These are phyloP conservation scores for Sphyrna mokarran DNA, from an alignment of 2,113 vertebrate genomes.

Conservation along the genomic window DNA sequence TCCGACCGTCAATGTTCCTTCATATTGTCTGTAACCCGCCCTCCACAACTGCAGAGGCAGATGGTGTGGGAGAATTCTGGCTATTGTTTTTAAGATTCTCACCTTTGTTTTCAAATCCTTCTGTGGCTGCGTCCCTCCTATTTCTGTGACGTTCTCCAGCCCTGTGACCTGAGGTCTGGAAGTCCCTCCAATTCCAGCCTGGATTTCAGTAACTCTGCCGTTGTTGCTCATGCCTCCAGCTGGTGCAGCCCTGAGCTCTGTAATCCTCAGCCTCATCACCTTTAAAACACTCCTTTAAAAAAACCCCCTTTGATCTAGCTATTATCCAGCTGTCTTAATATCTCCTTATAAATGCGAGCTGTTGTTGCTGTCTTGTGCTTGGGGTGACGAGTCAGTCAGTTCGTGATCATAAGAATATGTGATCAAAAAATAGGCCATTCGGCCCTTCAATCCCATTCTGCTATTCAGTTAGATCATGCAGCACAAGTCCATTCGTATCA, in stretches of 20 bases:
- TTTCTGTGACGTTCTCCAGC: not conserved
- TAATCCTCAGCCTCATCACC: not conserved
- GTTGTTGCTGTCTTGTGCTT: not conserved
- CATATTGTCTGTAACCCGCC: no score
- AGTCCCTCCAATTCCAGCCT: not conserved
- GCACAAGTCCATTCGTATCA: not conserved
- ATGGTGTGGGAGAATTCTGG: no score
- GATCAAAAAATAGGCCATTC: not conserved
- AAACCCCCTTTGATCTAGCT: not conserved
- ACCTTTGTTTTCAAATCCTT: not conserved
- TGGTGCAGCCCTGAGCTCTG: not conserved
- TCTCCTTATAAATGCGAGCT: not conserved
- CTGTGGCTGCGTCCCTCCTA: not conserved
- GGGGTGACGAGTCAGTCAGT: not conserved
- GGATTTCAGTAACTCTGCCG: not conserved
- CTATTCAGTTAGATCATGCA: not conserved
- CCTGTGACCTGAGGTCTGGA: not conserved
- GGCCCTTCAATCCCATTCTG: not conserved
- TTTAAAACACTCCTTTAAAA: not conserved
- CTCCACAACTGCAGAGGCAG: no score
- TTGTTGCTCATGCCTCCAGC: not conserved
- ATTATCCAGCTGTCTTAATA: not conserved
- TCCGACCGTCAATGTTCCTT: no score
- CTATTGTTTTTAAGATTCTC: not conserved
- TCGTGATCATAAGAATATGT: not conserved